Conservation (phyloP, 1,140 invertebrate species). For the Phenacoccus solenopsis region DNA sequence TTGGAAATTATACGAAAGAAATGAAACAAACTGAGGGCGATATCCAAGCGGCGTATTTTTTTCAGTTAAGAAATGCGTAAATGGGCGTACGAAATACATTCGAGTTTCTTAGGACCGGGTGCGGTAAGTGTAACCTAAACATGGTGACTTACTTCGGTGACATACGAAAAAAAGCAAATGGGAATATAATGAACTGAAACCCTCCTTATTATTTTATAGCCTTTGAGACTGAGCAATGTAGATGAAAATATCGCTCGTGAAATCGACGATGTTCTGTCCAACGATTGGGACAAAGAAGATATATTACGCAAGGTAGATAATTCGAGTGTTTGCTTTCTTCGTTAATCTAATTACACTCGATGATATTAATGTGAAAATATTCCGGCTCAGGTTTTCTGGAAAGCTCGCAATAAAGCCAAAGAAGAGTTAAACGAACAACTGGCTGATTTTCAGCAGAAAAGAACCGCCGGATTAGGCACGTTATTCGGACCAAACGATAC, state of each 20-base stretch:
- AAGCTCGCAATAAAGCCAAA: slow-evolving; percentile 68
- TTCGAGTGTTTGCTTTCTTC: background rate
- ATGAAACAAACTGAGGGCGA: no score
- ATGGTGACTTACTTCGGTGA: no score
- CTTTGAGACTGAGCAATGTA: slow-evolving; percentile 65
- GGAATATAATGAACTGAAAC: no score
- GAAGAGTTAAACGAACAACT: slow-evolving; percentile 77
- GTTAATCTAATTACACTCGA: background rate
- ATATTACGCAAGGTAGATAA: slow-evolving; percentile 56
- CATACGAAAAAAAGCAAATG: no score
- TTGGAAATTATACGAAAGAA: slow-evolving; percentile 71
- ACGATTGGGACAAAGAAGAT: slow-evolving; percentile 77
- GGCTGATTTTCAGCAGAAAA: slow-evolving; percentile 77
- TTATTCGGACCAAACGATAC: slow-evolving; percentile 79
- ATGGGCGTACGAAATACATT: slow-evolving; percentile 97
- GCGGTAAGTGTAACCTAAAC: slow-evolving; percentile 60
- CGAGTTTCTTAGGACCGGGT: slow-evolving; percentile 83
- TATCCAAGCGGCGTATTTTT: no score
- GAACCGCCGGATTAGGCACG: slow-evolving; percentile 75
- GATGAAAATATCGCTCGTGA: slow-evolving; percentile 77
- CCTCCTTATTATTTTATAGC: slow-evolving; percentile 43
- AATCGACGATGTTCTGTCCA: slow-evolving; percentile 69
- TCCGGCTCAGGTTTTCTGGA: slow-evolving; percentile 55
- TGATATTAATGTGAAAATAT: slow-evolving; percentile 20
- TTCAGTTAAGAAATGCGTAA: slow-evolving; percentile 84